phyloP scores from a whole-genome alignment of 2,888 invertebrate species.

The Tricholauxania praeusta region DNA sequence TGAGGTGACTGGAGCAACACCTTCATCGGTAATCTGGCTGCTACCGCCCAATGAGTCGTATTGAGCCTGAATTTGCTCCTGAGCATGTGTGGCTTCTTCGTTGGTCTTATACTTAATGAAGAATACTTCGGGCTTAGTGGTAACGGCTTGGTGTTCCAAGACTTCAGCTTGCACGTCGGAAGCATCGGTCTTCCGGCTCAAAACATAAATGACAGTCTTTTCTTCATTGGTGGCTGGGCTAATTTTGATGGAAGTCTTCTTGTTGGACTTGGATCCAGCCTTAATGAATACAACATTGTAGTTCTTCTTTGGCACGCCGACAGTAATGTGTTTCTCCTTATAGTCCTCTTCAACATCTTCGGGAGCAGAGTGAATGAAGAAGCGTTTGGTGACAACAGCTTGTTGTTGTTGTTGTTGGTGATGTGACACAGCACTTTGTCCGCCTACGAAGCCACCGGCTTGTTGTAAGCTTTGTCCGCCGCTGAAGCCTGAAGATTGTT shows the following conservation, averaged over 20 bases:
- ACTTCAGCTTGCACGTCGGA: slow-evolving; percentile 63
- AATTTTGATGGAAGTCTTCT: slow-evolving; percentile 62
- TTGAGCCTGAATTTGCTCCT: slow-evolving; percentile 66
- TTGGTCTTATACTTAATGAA: slow-evolving; percentile 68
- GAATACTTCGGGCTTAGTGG: slow-evolving; percentile 67
- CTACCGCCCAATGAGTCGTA: slow-evolving; percentile 65
- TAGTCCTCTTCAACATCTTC: slow-evolving; percentile 64
- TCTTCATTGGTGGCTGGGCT: slow-evolving; percentile 65
- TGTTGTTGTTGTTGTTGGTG: slow-evolving; percentile 49
- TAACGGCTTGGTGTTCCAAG: slow-evolving; percentile 60
- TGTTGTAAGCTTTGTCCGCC: neutral
- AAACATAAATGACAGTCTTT: slow-evolving; percentile 67
- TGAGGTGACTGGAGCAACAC: slow-evolving; percentile 64
- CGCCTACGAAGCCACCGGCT: slow-evolving; percentile 15
- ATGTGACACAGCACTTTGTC: slow-evolving; percentile 33
- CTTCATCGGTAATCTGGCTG: slow-evolving; percentile 65
- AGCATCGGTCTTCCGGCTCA: slow-evolving; percentile 64
- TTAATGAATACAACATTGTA: slow-evolving; percentile 68
- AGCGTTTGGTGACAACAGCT: slow-evolving; percentile 63
- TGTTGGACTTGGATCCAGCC: slow-evolving; percentile 61
- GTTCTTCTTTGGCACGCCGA: slow-evolving; percentile 66
- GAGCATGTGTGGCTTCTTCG: slow-evolving; percentile 66
- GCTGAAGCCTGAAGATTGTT: slow-evolving; percentile 19
- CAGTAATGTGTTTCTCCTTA: slow-evolving; percentile 62
- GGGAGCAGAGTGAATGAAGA: slow-evolving; percentile 67